Conservation (phyloP, 2,113 vertebrate genomes). For the Hypanus sabinus region DNA sequence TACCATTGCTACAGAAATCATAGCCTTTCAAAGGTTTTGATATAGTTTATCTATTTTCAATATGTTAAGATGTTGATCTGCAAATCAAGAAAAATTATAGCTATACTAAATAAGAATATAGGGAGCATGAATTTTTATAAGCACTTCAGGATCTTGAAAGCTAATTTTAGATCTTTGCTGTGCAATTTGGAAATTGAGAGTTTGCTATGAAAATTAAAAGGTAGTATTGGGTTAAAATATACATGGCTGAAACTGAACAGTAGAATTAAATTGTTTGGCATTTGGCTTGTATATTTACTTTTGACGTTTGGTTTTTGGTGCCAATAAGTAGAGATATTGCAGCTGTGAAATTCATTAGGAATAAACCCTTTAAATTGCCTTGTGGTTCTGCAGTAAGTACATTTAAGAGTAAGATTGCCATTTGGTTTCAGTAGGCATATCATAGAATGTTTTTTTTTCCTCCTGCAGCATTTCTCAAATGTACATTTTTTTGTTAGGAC, state of each 20-base stretch:
- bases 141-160: background rate
- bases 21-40: background rate
- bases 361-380: conserved; percentile 8
- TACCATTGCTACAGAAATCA: too few relatives aligned
- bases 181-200: background rate
- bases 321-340: background rate
- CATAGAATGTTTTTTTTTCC: background rate
- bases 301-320: background rate
- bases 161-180: background rate
- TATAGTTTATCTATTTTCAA: background rate
- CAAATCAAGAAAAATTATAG: background rate
- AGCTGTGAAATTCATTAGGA: conserved; percentile 7
- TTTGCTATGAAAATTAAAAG: background rate
- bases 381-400: background rate
- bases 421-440: background rate
- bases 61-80: background rate
- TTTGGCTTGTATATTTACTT: background rate
- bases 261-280: background rate
- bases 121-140: background rate
- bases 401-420: background rate
- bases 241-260: background rate
- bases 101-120: background rate
- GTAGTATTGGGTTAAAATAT: background rate
- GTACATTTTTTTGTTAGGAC: background rate
- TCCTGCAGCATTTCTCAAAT: background rate